Conservation (phyloP, 2,888 invertebrate genomes). For the Rambutsinella grinnellia region DNA sequence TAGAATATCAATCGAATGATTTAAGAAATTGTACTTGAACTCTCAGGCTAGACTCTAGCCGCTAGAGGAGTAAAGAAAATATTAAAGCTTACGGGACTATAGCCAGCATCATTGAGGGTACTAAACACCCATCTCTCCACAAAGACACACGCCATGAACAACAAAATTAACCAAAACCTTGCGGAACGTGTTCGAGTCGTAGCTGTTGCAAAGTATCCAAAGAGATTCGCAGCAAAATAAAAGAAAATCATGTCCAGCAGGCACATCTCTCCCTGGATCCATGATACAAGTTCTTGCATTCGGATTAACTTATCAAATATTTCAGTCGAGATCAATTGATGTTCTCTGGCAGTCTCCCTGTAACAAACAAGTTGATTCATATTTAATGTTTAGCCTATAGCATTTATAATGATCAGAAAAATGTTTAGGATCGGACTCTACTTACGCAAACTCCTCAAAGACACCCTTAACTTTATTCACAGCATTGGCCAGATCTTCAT, state of each 20-base stretch:
- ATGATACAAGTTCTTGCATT: slow-evolving; percentile 71
- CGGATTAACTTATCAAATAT: slow-evolving; percentile 73
- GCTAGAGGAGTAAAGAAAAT: no score
- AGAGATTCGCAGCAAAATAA: slow-evolving; percentile 72
- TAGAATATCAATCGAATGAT: no score
- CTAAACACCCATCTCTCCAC: slow-evolving; percentile 70
- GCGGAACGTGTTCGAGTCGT: slow-evolving; percentile 73
- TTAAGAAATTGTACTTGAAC: no score
- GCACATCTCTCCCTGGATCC: slow-evolving; percentile 76
- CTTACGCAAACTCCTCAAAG: slow-evolving; percentile 68
- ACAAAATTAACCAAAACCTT: slow-evolving; percentile 73
- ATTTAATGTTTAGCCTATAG: no score
- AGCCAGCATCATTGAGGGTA: slow-evolving; percentile 52
- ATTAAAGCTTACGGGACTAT: slow-evolving; percentile 48
- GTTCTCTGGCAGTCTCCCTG: slow-evolving; percentile 72
- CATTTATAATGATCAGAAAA: slow-evolving; percentile 6
- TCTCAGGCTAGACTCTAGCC: no score
- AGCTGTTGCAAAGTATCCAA: slow-evolving; percentile 74
- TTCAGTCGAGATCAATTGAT: slow-evolving; percentile 73
- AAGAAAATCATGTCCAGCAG: slow-evolving; percentile 77
- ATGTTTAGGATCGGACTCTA: no score
- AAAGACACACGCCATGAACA: slow-evolving; percentile 72
- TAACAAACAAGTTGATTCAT: not conserved
- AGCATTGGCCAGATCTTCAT: slow-evolving; percentile 67
- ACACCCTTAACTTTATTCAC: slow-evolving; percentile 68